A percentile compares a stretch with the other conserved stretches of the same genome.
Conservation (phyloP, 2,888 invertebrate genomes). For the Gerris lacustris region DNA sequence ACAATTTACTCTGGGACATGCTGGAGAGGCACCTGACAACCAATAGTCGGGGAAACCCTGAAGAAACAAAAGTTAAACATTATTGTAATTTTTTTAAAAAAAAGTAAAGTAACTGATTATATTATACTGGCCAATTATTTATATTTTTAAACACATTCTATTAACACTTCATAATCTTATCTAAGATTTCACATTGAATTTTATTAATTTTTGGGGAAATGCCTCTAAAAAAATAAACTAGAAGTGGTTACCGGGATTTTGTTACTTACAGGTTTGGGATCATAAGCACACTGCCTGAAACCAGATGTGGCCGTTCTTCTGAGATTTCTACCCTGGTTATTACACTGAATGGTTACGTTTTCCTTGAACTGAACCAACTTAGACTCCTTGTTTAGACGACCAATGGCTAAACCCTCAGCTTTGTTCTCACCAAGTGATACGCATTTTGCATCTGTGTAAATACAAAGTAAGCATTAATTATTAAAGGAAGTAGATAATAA, state of each 20-base stretch:
- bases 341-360: conserved; percentile 76
- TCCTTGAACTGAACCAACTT: conserved; percentile 78
- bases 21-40: conserved; percentile 73
- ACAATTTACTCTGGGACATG: conserved; percentile 80
- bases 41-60: conserved; percentile 78
- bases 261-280: conserved; percentile 62
- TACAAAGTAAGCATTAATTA: conserved; percentile 7
- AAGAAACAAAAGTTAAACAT: conserved; percentile 17
- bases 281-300: conserved; percentile 90
- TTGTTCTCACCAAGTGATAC: conserved; percentile 81
- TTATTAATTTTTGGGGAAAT: no score
- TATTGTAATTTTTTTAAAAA: background rate
- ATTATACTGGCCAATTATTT: no score
- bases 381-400: conserved; percentile 66
- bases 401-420: conserved; percentile 66
- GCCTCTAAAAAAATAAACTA: no score
- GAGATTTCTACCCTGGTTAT: conserved; percentile 60
- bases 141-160: no score
- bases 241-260: no score
- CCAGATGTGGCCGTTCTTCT: conserved; percentile 68
- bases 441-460: conserved; percentile 66
- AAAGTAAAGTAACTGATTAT: background rate
- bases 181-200: no score
- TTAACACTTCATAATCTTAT: no score
- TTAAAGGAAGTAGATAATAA: conserved; percentile 11